These are phyloP conservation scores for Atta cephalotes DNA, from an alignment of 1,140 invertebrate species.

Conservation along the genomic window DNA sequence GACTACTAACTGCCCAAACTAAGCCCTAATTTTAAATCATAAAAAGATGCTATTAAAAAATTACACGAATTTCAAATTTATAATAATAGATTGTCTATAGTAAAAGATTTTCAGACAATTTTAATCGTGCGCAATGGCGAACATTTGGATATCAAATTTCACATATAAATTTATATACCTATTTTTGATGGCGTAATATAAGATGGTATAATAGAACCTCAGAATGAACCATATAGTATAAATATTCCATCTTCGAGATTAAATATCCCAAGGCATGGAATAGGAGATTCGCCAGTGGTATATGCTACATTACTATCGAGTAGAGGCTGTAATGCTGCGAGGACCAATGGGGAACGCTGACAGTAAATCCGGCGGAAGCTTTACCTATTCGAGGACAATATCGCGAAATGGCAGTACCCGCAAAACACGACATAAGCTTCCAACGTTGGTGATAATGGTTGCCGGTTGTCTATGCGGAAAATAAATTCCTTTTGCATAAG, in stretches of 20 bases:
- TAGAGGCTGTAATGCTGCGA: conserved; percentile 19
- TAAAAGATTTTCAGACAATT: not conserved
- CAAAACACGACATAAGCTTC: conserved; percentile 62
- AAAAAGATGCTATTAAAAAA: not conserved
- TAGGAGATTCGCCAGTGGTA: conserved; percentile 7
- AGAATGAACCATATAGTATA: not conserved
- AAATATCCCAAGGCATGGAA: conserved; percentile 44
- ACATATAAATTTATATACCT: conserved; percentile 15
- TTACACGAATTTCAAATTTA: not conserved
- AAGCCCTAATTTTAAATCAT: too few species aligned
- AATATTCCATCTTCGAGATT: conserved; percentile 64
- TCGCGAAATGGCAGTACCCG: conserved; percentile 50
- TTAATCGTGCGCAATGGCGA: not conserved
- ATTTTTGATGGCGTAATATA: not conserved
- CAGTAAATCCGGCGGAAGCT: conserved; percentile 54
- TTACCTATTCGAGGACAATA: conserved; percentile 64
- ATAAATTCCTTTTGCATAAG: conserved; percentile 2
- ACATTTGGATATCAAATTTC: not conserved
- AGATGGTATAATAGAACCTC: not conserved
- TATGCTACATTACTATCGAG: not conserved
- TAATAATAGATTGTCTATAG: not conserved
- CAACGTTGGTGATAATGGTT: conserved; percentile 52
- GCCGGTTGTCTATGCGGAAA: not conserved
- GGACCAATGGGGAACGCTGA: conserved; percentile 51
- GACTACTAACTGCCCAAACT: not conserved